Evolutionary conservation across 2,113 vertebrate genomes (phyloP).

Genomic region (Tiliqua scincoides): DNA sequence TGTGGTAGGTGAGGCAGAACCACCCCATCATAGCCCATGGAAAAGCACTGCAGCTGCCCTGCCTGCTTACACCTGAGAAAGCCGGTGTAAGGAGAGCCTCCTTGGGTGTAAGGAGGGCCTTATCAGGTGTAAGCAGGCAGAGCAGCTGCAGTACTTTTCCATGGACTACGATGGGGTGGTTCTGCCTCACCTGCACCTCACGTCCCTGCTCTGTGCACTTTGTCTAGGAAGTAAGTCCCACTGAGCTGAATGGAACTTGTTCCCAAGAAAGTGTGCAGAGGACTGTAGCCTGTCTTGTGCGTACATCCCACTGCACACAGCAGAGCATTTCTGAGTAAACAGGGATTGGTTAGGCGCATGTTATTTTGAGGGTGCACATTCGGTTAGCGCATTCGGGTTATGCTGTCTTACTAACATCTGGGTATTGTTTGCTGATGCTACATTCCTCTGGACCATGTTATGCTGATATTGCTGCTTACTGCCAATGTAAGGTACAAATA

Average conservation of each 20-base stretch:
- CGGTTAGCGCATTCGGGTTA: not conserved
- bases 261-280: not conserved
- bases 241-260: not conserved
- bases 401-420: slow-evolving; percentile 11
- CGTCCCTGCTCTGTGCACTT: not conserved
- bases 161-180: too few species aligned
- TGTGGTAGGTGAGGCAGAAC: too few species aligned
- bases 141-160: too few species aligned
- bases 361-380: slow-evolving; percentile 11
- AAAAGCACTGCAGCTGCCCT: too few species aligned
- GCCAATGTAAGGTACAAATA: not conserved
- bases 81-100: too few species aligned
- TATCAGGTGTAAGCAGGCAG: too few species aligned
- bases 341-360: not conserved
- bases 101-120: too few species aligned
- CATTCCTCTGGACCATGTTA: slow-evolving; percentile 14
- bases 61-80: too few species aligned
- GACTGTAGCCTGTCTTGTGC: not conserved
- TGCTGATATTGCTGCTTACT: not conserved
- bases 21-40: too few species aligned
- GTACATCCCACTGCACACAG: slow-evolving; percentile 7
- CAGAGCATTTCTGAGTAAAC: not conserved
- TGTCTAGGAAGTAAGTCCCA: not conserved
- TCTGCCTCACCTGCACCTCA: too few species aligned
- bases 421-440: slow-evolving; percentile 29